Evolutionary conservation across 35 echinoderm and acorn worm genomes (phyloP), one percentile per base, ranked within the genome.

Genomic region (Apostichopus parvimensis): DNA sequence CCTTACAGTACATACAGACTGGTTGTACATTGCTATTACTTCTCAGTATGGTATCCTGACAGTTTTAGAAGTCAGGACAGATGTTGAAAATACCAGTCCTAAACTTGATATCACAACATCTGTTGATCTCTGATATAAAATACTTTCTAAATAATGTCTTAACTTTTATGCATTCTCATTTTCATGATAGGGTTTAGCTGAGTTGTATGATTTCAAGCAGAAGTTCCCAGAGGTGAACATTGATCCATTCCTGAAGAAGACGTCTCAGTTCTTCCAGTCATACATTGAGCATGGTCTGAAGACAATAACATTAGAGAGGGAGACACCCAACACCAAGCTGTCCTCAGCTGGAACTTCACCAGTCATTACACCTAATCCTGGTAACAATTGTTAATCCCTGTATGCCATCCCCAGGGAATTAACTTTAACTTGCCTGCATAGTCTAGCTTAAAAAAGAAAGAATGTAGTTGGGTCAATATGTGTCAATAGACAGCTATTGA

Each of bases 121-220:
- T 45, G 0, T 45, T 45, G 34, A 45, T 45, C 34, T 45, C 34
- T 45, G 34, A 45, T 45, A 45, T 45, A 45, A 45, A 45, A 4
- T 4, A 45, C 34, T 45, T 45, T 45, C 34, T 45, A 0, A 45
- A 45, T 45, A 45, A 45, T 45, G 34, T 68, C 4, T 68, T 8
- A 11, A 10, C 62, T 68, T 68, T 17, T 4, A 68, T 14, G 18
- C 0, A 68, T 68, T 14, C 9, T 68, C 4, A 11, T 0, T n/a
- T 65, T 62, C 10, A 18, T 60, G 60, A 18, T 73, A 99, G 97
- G 97, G 97, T 83, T 62, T 99, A 22, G 88, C 93, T 11, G 97
- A 96, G 73, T 66, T 98, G 15, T 98, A 95, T 54, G 97, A 99
- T 71, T 99, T 99, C 76, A 99, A 99, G 71, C 91, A 92, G 82